These are phyloP conservation scores for Timandra comae DNA, from an alignment of 2,888 invertebrate genomes.

Conservation along the genomic window DNA sequence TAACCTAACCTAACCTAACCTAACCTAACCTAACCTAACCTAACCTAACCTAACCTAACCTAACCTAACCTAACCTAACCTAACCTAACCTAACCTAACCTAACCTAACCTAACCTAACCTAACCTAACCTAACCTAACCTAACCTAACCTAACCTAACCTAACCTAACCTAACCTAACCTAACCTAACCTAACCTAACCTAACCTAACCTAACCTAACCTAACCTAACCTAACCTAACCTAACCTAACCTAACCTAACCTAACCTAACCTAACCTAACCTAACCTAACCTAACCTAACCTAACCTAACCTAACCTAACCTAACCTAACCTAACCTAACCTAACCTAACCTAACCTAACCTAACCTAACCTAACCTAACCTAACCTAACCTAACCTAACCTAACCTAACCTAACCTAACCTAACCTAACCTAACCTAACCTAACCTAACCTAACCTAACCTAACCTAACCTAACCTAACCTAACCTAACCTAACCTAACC, in stretches of 20 bases:
- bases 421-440: slow-evolving; percentile 24
- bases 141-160: slow-evolving; percentile 23
- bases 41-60: slow-evolving; percentile 20
- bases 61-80: slow-evolving; percentile 24
- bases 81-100: slow-evolving; percentile 23
- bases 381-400: slow-evolving; percentile 24
- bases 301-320: slow-evolving; percentile 26
- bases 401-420: slow-evolving; percentile 23
- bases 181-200: slow-evolving; percentile 24
- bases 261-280: slow-evolving; percentile 26
- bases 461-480: slow-evolving; percentile 24
- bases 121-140: slow-evolving; percentile 17
- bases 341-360: slow-evolving; percentile 24
- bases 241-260: slow-evolving; percentile 27
- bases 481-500: slow-evolving; percentile 25
- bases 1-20: slow-evolving; percentile 23
- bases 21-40: slow-evolving; percentile 23
- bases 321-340: slow-evolving; percentile 25
- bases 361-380: slow-evolving; percentile 21
- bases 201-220: slow-evolving; percentile 24
- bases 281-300: slow-evolving; percentile 27
- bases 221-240: slow-evolving; percentile 24
- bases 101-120: slow-evolving; percentile 17
- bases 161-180: slow-evolving; percentile 24
- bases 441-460: slow-evolving; percentile 24